Evolutionary conservation across 2,888 invertebrate genomes (phyloP).

Genomic region (Mimumesa dahlbomi): DNA sequence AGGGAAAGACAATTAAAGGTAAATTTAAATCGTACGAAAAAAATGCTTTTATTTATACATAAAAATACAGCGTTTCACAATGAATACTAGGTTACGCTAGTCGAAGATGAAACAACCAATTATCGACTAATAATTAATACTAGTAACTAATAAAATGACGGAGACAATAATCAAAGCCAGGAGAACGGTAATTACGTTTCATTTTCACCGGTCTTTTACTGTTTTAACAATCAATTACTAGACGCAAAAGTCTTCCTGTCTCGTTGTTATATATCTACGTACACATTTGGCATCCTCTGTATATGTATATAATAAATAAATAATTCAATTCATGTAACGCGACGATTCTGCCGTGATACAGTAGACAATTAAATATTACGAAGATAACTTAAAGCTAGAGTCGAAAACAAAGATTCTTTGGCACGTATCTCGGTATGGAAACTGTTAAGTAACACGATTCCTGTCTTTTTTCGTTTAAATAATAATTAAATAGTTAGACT

Average conservation of each 20-base stretch:
- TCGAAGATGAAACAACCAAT: neutral
- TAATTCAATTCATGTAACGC: neutral
- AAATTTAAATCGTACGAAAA: slow-evolving; percentile 34
- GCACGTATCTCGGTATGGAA: too few relatives aligned
- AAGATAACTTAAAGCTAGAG: neutral
- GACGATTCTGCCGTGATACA: neutral
- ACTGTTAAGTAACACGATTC: too few relatives aligned
- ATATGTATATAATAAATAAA: neutral
- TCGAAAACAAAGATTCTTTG: neutral
- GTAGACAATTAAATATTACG: neutral
- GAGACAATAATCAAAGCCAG: neutral
- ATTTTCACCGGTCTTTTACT: too few relatives aligned
- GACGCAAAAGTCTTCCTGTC: too few relatives aligned
- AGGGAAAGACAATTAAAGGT: neutral
- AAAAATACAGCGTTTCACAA: slow-evolving; percentile 44
- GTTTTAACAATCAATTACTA: neutral
- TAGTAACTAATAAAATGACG: neutral
- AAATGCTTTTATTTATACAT: slow-evolving; percentile 49
- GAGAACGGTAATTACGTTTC: neutral
- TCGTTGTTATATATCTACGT: too few relatives aligned
- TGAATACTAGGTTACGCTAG: slow-evolving; percentile 16
- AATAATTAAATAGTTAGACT: too few relatives aligned
- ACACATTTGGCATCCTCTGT: too few relatives aligned
- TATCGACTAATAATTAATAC: neutral
- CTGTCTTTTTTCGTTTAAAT: too few relatives aligned